These are phyloP conservation scores for Phylloscopus whistleri DNA, from an alignment of 2,113 vertebrate genomes.

Conservation along the genomic window DNA sequence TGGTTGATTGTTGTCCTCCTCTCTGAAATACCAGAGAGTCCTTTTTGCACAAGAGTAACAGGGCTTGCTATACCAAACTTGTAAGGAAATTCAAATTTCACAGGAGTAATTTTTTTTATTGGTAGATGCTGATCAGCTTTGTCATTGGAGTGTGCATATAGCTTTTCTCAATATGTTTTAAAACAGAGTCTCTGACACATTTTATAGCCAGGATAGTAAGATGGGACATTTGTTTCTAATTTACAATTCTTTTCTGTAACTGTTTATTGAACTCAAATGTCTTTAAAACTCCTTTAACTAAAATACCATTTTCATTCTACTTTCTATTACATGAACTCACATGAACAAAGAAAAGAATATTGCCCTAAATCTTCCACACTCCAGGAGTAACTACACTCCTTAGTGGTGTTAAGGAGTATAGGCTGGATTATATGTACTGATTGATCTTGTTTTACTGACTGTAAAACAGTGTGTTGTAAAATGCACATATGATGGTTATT, in stretches of 20 bases:
- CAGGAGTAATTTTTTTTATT: neutral
- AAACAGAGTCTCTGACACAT: neutral
- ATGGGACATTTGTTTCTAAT: neutral
- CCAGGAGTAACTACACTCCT: neutral
- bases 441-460: neutral
- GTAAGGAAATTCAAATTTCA: neutral
- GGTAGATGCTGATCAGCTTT: neutral
- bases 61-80: neutral
- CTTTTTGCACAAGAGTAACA: neutral
- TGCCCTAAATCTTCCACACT: neutral
- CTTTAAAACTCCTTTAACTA: neutral
- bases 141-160: neutral
- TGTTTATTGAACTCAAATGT: neutral
- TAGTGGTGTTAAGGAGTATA: neutral
- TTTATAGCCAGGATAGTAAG: neutral
- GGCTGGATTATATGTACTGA: neutral
- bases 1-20: rapidly evolving
- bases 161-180: neutral
- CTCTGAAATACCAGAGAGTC: neutral
- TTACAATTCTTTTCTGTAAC: neutral
- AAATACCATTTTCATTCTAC: neutral
- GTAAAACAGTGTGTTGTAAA: neutral
- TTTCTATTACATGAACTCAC: neutral
- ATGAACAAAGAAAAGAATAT: neutral
- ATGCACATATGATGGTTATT: neutral